Evolutionary conservation across 1,140 invertebrate species (phyloP), one percentile per base, ranked within the genome.

Genomic region (Eufriesea mexicana): DNA sequence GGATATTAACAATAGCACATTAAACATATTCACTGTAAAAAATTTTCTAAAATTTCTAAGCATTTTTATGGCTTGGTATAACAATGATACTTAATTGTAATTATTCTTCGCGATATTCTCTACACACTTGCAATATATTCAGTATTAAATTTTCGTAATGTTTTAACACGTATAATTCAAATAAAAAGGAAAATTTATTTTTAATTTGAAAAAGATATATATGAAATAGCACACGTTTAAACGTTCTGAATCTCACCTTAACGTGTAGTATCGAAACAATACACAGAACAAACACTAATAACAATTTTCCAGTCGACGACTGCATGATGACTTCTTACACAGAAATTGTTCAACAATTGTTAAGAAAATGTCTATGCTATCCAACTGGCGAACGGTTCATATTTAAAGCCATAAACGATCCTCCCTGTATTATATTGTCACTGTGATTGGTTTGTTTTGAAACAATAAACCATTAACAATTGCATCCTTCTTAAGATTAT

Each of bases 401-500:
- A 55, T 78, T 78, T 78, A 78, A 78, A 67, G 62, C 7, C 9
- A 20, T 18, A 25, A 42, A 55, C 5, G 9, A 23, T 20, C 20
- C 45, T 20, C 28, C 16, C 23, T 23, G n/a, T 5, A 7, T 5
- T 62, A 5, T 25, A 25, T 18, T 28, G 45, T 47, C 12, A 28
- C 20, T 35, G 8, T 23, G 45, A 64, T 76, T 64, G 59, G 28
- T n/a, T 35, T 25, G 59, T 25, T 49, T 51, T 12, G 12, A 51
- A 51, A 76, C n/a, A 64, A 76, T 51, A 76, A 49, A 42, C 12
- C 20, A 16, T 28, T 12, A 45, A 64, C 28, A 64, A 76, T 76
- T 28, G 25, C 45, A 5, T 74, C 10, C 7, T 47, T 28, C 1
- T 72, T 72, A 42, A 57, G 20, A 42, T 51, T 28, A 49, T 51